A percentile compares a stretch with the other conserved stretches of the same genome.
These are phyloP conservation scores for Achatina immaculata DNA, from an alignment of 1,140 invertebrate genomes.

Conservation along the genomic window DNA sequence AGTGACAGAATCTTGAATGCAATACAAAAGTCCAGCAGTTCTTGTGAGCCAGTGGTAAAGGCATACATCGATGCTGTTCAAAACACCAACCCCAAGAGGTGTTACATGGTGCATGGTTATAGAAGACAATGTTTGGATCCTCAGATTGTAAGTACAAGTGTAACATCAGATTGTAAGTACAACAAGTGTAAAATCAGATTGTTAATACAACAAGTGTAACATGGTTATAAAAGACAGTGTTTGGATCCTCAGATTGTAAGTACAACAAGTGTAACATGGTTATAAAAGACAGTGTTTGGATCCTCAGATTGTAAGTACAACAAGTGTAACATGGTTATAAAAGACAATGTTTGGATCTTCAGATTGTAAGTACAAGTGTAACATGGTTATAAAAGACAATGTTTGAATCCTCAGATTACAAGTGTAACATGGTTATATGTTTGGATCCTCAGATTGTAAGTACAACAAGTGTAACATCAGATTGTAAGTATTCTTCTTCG, in stretches of 20 bases:
- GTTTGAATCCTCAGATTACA: background rate
- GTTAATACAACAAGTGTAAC: too few species aligned
- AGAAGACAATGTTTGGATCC: conserved; percentile 29
- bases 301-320: conserved; percentile 19
- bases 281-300: conserved; percentile 26
- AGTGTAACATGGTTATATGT: conserved; percentile 3
- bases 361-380: too few species aligned
- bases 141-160: conserved; percentile 5
- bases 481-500: background rate
- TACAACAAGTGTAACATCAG: background rate
- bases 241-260: background rate
- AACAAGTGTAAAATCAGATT: background rate
- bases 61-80: conserved; percentile 27
- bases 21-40: conserved; percentile 1
- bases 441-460: conserved; percentile 30
- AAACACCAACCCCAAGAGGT: conserved; percentile 1
- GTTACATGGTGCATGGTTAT: conserved; percentile 25
- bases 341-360: conserved; percentile 24
- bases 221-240: too few species aligned
- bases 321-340: background rate
- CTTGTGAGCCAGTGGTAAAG: conserved; percentile 17
- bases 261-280: background rate
- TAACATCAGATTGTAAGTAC: background rate
- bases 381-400: too few species aligned
- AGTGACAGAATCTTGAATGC: background rate